A percentile compares a stretch with the other conserved stretches of the same genome.
These are phyloP conservation scores for Athene noctua DNA, from an alignment of 2,113 vertebrate species.

Conservation along the genomic window DNA sequence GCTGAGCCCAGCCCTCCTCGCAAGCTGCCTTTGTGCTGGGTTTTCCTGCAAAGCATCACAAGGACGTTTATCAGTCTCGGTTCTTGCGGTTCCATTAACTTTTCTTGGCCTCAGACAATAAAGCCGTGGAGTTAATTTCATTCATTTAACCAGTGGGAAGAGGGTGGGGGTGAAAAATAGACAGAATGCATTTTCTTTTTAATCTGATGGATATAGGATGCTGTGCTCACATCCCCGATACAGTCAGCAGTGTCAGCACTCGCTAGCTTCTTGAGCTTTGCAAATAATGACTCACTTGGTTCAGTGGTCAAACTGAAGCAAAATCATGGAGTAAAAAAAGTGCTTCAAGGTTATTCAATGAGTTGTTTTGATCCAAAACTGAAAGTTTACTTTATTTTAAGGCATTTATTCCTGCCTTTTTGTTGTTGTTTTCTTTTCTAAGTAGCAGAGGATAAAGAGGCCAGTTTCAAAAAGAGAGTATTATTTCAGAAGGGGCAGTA, in stretches of 20 bases:
- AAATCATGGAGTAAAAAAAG: neutral
- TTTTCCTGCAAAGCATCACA: neutral
- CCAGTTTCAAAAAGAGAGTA: neutral
- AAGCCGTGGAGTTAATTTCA: constrained; percentile 21
- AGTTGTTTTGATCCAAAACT: neutral
- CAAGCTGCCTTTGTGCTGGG: neutral
- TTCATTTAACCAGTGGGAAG: constrained; percentile 9
- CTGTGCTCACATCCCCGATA: fast-evolving
- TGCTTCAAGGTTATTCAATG: constrained; percentile 1
- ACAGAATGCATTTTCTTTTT: neutral
- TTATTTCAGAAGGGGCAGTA: neutral
- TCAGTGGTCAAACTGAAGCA: constrained; percentile 7
- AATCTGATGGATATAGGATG: neutral
- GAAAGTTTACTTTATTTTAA: neutral
- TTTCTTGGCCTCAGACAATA: constrained; percentile 44
- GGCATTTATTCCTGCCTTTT: neutral
- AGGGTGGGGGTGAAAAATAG: neutral
- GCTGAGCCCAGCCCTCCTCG: neutral
- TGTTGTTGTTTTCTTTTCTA: neutral
- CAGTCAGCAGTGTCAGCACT: constrained; percentile 38
- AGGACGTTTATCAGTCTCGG: neutral
- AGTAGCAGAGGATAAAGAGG: neutral
- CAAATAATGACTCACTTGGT: constrained; percentile 13
- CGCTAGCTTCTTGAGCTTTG: neutral
- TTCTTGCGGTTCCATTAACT: constrained; percentile 37